Conservation (phyloP, 2,797 vertebrate species). For the Vireo griseus region DNA sequence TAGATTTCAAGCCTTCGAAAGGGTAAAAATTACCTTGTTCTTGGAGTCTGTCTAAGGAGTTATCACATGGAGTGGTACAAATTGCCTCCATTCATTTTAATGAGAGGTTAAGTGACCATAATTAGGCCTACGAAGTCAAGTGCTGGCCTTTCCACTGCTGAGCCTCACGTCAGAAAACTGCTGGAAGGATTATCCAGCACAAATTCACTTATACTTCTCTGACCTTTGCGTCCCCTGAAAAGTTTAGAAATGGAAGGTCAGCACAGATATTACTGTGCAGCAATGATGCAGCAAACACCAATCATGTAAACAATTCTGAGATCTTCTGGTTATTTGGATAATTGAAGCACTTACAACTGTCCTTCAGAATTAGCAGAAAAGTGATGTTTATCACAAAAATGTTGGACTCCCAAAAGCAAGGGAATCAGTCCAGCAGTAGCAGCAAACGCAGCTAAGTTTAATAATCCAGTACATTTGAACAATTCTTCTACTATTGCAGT, state of each 20-base stretch:
- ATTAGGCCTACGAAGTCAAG: conserved; percentile 42
- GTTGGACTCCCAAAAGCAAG: not conserved
- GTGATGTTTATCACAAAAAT: conserved; percentile 32
- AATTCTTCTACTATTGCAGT: not conserved
- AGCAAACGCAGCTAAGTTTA: not conserved
- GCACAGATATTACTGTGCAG: not conserved
- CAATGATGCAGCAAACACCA: conserved; percentile 52
- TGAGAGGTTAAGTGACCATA: conserved; percentile 47
- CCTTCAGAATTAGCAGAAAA: conserved; percentile 36
- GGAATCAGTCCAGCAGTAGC: conserved; percentile 9
- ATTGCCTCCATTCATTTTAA: conserved; percentile 33
- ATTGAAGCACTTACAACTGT: conserved; percentile 21
- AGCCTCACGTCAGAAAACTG: conserved; percentile 12
- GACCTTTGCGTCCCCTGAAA: not conserved
- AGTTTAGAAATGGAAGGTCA: conserved; percentile 39
- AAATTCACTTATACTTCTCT: conserved; percentile 11
- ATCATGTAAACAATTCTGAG: conserved; percentile 30
- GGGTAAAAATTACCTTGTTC: not conserved
- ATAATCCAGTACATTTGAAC: not conserved
- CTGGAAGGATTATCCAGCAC: conserved; percentile 18
- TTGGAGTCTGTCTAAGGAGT: not conserved
- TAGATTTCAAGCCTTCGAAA: not conserved
- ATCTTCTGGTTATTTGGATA: conserved; percentile 31
- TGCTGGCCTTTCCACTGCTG: not conserved
- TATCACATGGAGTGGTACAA: not conserved